phyloP scores from a whole-genome alignment of 2,113 vertebrate species.

The Gallinago jamesoni region DNA sequence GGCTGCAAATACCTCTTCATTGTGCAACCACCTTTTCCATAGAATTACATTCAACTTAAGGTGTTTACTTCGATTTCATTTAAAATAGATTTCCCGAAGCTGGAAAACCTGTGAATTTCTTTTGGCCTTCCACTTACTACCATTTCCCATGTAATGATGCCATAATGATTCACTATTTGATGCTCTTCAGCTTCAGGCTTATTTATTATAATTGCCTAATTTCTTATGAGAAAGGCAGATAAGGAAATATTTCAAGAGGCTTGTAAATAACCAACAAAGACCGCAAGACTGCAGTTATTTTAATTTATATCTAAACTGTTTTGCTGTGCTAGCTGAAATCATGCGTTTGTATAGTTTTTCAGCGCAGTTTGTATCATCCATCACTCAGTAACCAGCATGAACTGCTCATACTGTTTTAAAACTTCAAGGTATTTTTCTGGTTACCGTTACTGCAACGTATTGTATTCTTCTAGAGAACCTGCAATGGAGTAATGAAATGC shows the following conservation, averaged over 20 bases:
- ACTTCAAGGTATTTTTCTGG: background rate
- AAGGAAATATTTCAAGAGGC: slow-evolving; percentile 48
- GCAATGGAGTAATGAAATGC: background rate
- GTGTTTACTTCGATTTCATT: background rate
- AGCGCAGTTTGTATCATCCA: background rate
- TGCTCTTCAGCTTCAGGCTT: slow-evolving; percentile 26
- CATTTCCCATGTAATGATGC: background rate
- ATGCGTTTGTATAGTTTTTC: background rate
- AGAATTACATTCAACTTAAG: background rate
- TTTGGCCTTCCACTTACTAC: background rate
- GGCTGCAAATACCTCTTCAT: background rate
- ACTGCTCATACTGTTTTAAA: background rate
- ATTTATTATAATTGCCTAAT: slow-evolving; percentile 32
- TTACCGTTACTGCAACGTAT: background rate
- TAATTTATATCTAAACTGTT: slow-evolving; percentile 35
- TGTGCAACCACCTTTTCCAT: background rate
- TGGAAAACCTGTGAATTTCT: background rate
- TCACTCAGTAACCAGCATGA: background rate
- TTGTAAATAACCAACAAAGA: slow-evolving; percentile 56
- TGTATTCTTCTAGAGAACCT: background rate
- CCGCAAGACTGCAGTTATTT: slow-evolving; percentile 28
- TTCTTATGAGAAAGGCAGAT: slow-evolving; percentile 54
- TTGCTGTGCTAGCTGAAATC: slow-evolving; percentile 38
- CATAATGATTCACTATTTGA: slow-evolving; percentile 22
- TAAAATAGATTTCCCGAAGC: slow-evolving; percentile 24